Conservation (phyloP, 2,113 vertebrate genomes). For the Chionodraco myersi region DNA sequence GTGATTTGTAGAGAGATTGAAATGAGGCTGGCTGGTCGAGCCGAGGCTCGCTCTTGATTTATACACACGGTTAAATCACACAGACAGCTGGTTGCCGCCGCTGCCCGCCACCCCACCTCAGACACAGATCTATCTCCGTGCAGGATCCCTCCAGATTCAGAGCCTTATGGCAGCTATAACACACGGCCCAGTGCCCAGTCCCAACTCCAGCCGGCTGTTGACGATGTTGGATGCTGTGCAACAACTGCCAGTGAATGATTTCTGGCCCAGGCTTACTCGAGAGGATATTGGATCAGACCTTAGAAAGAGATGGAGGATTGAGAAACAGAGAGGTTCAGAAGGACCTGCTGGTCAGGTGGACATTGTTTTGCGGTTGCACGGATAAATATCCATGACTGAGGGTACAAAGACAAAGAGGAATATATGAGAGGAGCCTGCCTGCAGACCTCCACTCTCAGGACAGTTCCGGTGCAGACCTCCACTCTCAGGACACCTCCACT, state of each 20-base stretch:
- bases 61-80: slow-evolving; percentile 80
- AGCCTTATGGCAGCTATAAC: slow-evolving; percentile 61
- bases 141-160: slow-evolving; percentile 61
- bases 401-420: slow-evolving; percentile 52
- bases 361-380: slow-evolving; percentile 50
- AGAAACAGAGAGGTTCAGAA: slow-evolving; percentile 43
- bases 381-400: slow-evolving; percentile 54
- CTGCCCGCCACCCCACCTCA: slow-evolving; percentile 59
- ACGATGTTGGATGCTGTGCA: slow-evolving; percentile 49
- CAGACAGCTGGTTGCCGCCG: slow-evolving; percentile 73
- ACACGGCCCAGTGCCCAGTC: slow-evolving; percentile 28
- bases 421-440: no score
- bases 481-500: no score
- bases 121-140: slow-evolving; percentile 67
- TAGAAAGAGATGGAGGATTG: slow-evolving; percentile 20
- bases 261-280: slow-evolving; percentile 28
- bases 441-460: no score
- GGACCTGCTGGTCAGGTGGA: slow-evolving; percentile 47
- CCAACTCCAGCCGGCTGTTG: slow-evolving; percentile 43
- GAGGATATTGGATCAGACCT: slow-evolving; percentile 29
- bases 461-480: no score
- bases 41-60: slow-evolving; percentile 77
- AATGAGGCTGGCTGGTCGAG: slow-evolving; percentile 78
- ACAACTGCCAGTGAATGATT: slow-evolving; percentile 56
- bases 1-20: slow-evolving; percentile 83